Base-by-base conservation (phyloP, 2,113 vertebrate species). In the Phaethornis superciliosus region DNA sequence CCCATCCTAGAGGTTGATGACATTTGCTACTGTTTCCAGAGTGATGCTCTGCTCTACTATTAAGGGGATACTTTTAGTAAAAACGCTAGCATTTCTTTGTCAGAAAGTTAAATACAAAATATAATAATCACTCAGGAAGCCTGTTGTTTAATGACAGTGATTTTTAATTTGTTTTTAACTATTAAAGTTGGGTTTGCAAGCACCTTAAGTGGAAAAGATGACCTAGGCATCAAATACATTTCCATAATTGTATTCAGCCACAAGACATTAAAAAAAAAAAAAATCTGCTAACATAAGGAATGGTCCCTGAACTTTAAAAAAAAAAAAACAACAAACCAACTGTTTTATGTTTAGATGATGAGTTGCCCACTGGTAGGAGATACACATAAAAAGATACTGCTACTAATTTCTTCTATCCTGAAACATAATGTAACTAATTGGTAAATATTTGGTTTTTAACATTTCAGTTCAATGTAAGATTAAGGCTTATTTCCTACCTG, bases 401-500 rank as follows among this genome's bases (percentile, higher is more conserved):
- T 70, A 63, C 47, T 47, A 20, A 33, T 37, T 28, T 74, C 44
- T 19, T 17, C 5, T 27, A 19, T 52, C 47, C 78, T 81, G n/a
- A 63, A 87, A 74, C 11, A 65, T 0, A 12, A 10, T 5, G 3
- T 5, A 42, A 54, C 12, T 37, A 8, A 54, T 33, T n/a, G 30
- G 26, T 55, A 32, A 90, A n/a, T 19, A 14, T 5, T 13, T 68
- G 18, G 3, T 42, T 81, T 81, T 51, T 22, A 54, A n/a, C 32
- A 44, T 59, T 79, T 28, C 15, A 76, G 7, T 28, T 68, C 33
- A 65, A 0, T 8, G 7, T 6, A 77, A 68, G 47, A 79, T 65
- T 3, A 78, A 78, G 54, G 42, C 56, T 35, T 46, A 51, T 69
- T 78, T 94, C 97, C 92, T 98, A 99, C 99, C 99, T 99, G 98